Conservation (phyloP, 2,888 invertebrate species). For the Oligia latruncula region DNA sequence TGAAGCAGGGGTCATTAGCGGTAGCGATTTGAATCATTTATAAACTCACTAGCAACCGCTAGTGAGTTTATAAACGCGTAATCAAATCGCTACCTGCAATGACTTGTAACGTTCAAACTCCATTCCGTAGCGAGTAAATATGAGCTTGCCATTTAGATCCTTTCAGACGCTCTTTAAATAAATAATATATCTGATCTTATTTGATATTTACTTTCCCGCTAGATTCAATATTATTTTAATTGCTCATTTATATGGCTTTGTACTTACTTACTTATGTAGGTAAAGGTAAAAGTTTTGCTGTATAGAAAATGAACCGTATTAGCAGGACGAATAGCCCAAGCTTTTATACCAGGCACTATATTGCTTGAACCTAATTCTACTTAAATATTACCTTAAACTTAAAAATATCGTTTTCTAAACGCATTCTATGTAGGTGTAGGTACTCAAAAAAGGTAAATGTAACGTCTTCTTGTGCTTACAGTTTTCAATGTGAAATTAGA, state of each 20-base stretch:
- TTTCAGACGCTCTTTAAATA: constrained; percentile 44
- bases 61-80: neutral
- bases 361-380: neutral
- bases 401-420: neutral
- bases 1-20: neutral
- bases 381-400: neutral
- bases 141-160: constrained; percentile 30
- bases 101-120: constrained; percentile 15
- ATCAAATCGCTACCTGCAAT: neutral
- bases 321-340: neutral
- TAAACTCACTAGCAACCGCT: neutral
- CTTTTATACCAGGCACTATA: neutral
- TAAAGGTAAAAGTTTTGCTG: neutral
- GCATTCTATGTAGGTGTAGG: neutral
- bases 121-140: constrained; percentile 40
- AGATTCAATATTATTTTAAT: constrained; percentile 1
- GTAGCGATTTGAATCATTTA: no score
- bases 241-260: neutral
- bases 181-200: constrained; percentile 27
- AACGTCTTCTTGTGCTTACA: neutral
- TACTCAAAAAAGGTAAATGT: neutral
- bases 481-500: neutral
- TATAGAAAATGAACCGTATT: neutral
- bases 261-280: neutral
- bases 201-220: constrained; percentile 7